Percentiles rank a stretch among this genome's conserved stretches.
phyloP scores from a whole-genome alignment of 2,888 invertebrate species.

The Andrena praecox region DNA sequence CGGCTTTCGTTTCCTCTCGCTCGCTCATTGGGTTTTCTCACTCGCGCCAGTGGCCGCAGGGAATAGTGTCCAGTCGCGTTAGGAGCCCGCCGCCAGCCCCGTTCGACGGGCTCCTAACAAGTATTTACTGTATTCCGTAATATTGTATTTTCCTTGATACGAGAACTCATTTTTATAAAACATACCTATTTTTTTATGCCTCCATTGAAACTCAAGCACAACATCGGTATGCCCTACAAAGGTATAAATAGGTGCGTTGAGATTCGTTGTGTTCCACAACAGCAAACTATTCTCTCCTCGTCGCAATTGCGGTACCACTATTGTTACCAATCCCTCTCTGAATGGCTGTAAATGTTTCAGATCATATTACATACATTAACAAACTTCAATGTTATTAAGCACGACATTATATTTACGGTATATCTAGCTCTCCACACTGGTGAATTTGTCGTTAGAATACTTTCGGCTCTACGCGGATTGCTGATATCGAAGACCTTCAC shows the following conservation, averaged over 20 bases:
- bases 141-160: not conserved
- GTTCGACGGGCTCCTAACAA: too few relatives aligned
- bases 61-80: too few relatives aligned
- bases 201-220: conserved; percentile 97
- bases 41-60: too few relatives aligned
- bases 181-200: conserved; percentile 87
- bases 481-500: conserved; percentile 97
- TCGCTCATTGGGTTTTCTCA: too few relatives aligned
- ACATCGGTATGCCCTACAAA: conserved; percentile 98
- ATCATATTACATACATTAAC: conserved; percentile 33
- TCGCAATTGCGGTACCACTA: conserved; percentile 95
- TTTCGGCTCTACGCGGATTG: conserved; percentile 93
- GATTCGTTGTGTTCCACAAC: conserved; percentile 91
- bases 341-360: conserved; percentile 88
- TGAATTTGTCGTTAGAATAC: conserved; percentile 92
- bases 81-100: too few relatives aligned
- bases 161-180: not conserved
- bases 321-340: conserved; percentile 95
- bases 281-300: conserved; percentile 94
- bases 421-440: conserved; percentile 98
- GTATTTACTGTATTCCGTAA: conserved; percentile 8
- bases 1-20: too few relatives aligned
- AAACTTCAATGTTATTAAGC: conserved; percentile 7
- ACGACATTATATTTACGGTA: conserved; percentile 86
- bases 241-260: conserved; percentile 93